Base-by-base conservation (phyloP, 2,797 vertebrate genomes). In the Neomorphus geoffroyi region DNA sequence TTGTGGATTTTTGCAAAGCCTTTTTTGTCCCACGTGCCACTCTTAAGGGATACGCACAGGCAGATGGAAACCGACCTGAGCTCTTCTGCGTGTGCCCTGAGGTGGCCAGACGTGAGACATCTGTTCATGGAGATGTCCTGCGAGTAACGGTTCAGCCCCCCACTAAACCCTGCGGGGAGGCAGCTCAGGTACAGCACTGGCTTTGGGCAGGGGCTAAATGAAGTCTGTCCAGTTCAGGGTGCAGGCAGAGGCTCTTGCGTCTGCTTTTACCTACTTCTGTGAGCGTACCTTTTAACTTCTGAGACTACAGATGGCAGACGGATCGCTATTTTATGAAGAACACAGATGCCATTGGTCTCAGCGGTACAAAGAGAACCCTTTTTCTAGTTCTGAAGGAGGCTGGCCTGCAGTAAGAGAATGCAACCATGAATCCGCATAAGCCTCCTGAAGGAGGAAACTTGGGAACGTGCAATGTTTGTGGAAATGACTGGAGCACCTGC, bases 301-400 rank as follows among this genome's bases (percentile, higher is more conserved):
- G 84, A 67, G 70, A 27, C 54, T 73, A 64, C 45, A 85, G 93
- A 73, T 26, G 16, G 79, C 94, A 94, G 90, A 94, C 69, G 1
- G 80, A 95, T 96, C 95, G 96, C 70, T 97, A 90, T 93, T 96
- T 97, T 86, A 79, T 86, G 75, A 94, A 91, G 60, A 83, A 75
- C 12, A 1, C 73, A 93, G 96, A 88, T 7, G 50, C 90, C 45
- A n/a, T 0, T 67, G 60, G 45, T 81, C 66, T 93, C 80, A 66
- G 88, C 80, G 73, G 30, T 91, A 80, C 1, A 3, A 83, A 88
- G 72, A 88, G 15, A 61, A 45, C 2, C 0, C 51, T 69, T 70
- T 91, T 85, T 80, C 65, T 82, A 3, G 80, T 92, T 97, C 83
- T 78, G 73, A 22, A 32, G 60, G 57, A 87, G 71, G 24, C 50